Percentiles rank a stretch among this genome's conserved stretches.
Evolutionary conservation across 2,113 vertebrate genomes (phyloP).

Genomic region (Elephas maximus): DNA sequence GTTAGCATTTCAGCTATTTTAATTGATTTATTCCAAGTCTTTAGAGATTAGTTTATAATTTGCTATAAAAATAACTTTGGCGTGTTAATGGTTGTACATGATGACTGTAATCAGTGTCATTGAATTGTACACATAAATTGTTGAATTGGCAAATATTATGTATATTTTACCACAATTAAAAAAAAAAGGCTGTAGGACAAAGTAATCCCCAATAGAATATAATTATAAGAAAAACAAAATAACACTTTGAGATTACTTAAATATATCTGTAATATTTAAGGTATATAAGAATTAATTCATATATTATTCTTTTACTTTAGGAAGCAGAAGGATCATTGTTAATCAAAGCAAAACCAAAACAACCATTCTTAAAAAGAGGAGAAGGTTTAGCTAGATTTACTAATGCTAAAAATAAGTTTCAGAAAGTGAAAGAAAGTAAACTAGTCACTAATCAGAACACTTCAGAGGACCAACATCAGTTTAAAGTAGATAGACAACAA

Average conservation of each 20-base stretch:
- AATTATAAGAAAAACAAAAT: neutral
- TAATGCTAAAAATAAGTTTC: conserved; percentile 86
- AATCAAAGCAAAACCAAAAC: conserved; percentile 88
- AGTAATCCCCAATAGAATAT: neutral
- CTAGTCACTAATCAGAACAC: conserved; percentile 69
- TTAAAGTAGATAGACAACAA: conserved; percentile 84
- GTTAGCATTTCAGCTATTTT: conserved; percentile 83
- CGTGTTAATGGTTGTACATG: neutral
- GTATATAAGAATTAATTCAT: conserved; percentile 51
- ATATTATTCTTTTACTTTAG: conserved; percentile 82
- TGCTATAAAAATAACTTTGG: conserved; percentile 36
- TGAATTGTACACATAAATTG: neutral
- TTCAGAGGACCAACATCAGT: conserved; percentile 77
- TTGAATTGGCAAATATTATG: neutral
- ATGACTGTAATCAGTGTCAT: neutral
- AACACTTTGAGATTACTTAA: neutral
- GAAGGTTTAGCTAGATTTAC: conserved; percentile 94
- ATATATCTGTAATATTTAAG: neutral
- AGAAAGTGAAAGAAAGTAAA: conserved; percentile 80
- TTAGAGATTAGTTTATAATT: conserved; percentile 54
- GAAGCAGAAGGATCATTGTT: conserved; percentile 76
- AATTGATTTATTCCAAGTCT: neutral
- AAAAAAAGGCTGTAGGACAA: neutral
- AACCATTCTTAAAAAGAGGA: conserved; percentile 94
- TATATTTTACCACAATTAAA: neutral